Conservation (phyloP, 2,888 invertebrate genomes). For the Abscondita cerata region DNA sequence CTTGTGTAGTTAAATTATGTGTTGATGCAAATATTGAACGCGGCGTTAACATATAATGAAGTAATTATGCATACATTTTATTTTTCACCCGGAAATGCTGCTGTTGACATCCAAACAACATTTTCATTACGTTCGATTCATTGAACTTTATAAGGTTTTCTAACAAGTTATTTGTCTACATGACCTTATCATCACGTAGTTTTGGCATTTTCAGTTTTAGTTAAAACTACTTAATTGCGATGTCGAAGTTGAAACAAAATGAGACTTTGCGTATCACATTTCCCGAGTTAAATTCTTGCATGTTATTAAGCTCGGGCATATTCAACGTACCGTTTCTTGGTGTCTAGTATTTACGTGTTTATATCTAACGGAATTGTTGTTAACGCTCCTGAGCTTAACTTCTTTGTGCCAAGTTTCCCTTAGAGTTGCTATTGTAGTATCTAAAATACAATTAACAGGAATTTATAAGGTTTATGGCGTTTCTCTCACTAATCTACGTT, state of each 20-base stretch:
- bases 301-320: conserved; percentile 19
- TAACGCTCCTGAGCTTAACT: conserved; percentile 30
- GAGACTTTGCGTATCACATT: conserved; percentile 18
- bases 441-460: conserved; percentile 36
- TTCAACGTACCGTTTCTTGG: conserved; percentile 24
- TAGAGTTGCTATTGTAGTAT: conserved; percentile 31
- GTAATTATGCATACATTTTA: conserved; percentile 10
- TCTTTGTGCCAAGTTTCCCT: conserved; percentile 34
- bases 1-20: neutral
- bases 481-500: conserved; percentile 36
- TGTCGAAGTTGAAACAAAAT: conserved; percentile 13
- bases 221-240: neutral
- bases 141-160: conserved; percentile 24
- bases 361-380: conserved; percentile 31
- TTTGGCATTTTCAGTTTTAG: conserved; percentile 13
- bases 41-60: neutral
- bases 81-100: conserved; percentile 10
- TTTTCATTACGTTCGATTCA: conserved; percentile 20
- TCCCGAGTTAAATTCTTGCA: conserved; percentile 25
- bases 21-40: neutral
- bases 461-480: conserved; percentile 36
- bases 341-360: conserved; percentile 31
- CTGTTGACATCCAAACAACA: conserved; percentile 17
- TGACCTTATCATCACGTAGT: conserved; percentile 23
- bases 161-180: conserved; percentile 24